Evolutionary conservation across 2,113 vertebrate species (phyloP).

Genomic region (Lynx canadensis): DNA sequence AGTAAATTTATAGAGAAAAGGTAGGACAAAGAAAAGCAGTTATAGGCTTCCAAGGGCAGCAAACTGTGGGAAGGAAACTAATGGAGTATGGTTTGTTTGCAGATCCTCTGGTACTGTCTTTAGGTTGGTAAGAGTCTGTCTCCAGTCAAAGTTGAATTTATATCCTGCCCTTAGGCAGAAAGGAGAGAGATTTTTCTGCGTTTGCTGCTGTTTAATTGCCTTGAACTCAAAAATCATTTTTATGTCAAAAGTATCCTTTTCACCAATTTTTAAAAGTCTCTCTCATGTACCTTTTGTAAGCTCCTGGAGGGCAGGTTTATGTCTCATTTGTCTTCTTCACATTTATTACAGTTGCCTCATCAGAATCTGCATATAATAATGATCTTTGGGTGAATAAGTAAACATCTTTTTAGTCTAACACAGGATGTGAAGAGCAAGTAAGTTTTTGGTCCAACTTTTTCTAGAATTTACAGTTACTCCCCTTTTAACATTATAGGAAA

Average conservation of each 20-base stretch:
- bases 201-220: background rate
- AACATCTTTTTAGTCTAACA: background rate
- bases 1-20: background rate
- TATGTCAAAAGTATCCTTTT: background rate
- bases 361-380: background rate
- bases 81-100: background rate
- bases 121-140: background rate
- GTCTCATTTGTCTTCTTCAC: background rate
- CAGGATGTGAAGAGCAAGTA: background rate
- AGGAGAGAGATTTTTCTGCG: background rate
- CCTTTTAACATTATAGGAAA: background rate
- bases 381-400: background rate
- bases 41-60: background rate
- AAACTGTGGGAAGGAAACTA: background rate
- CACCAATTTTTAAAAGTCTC: background rate
- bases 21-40: background rate
- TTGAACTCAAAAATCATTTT: background rate
- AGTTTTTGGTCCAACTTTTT: background rate
- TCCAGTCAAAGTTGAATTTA: background rate
- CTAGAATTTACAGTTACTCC: background rate
- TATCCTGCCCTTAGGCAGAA: background rate
- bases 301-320: background rate
- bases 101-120: background rate
- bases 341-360: background rate
- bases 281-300: background rate